A percentile compares a stretch with the other conserved stretches of the same genome.
Evolutionary conservation across 2,113 vertebrate genomes (phyloP).

Genomic region (Actenoides hombroni): DNA sequence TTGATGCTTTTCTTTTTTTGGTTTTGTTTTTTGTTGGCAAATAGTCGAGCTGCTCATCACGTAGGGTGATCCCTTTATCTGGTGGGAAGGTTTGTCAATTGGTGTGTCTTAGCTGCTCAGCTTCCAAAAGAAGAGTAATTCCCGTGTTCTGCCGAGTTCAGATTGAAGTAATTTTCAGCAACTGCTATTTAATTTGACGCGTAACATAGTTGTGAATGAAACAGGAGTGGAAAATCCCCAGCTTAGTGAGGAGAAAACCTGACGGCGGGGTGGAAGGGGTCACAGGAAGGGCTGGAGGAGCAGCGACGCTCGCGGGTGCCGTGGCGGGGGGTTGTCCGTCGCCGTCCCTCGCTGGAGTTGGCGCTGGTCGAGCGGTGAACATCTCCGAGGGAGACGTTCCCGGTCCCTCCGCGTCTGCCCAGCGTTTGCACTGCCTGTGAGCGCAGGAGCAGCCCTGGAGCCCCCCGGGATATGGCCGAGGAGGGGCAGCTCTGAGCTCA

Average conservation of each 20-base stretch:
- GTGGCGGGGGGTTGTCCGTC: background rate
- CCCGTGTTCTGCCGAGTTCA: rapidly evolving
- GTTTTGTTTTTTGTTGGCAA: background rate
- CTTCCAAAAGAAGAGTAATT: background rate
- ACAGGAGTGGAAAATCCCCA: rapidly evolving
- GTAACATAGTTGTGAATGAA: rapidly evolving
- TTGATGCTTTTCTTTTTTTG: background rate
- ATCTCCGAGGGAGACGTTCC: background rate
- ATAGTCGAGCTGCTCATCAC: background rate
- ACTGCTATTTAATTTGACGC: background rate
- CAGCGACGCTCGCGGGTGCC: rapidly evolving
- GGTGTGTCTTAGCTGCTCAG: background rate
- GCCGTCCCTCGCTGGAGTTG: background rate
- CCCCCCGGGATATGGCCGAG: background rate
- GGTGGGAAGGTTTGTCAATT: background rate
- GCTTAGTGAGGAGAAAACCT: rapidly evolving
- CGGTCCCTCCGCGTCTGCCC: no score
- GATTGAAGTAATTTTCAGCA: background rate
- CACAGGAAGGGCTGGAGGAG: background rate
- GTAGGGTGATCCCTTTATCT: background rate
- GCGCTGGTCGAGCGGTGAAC: no score
- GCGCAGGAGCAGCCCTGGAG: background rate
- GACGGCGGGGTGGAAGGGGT: rapidly evolving
- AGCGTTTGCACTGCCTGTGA: background rate
- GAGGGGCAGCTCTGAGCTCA: rapidly evolving